Base-by-base conservation (phyloP, 1,140 invertebrate genomes). In the Tribolium madens region DNA sequence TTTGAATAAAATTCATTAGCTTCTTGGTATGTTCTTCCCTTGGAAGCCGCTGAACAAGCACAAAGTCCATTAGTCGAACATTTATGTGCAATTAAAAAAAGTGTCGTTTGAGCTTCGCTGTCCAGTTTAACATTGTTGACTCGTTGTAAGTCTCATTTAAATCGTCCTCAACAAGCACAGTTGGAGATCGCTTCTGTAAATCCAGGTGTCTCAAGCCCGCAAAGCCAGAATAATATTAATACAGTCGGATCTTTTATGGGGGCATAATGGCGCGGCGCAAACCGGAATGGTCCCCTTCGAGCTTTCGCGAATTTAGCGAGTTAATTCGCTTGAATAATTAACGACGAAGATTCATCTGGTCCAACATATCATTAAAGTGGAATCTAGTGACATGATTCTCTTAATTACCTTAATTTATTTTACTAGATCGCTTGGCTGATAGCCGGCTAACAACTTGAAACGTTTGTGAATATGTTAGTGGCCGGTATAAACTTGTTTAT, bases 401-500 rank as follows among this genome's bases (percentile, higher is more conserved):
- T 85, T 84, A 84, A 84, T 84, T 83, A 85, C 81, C 80, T 82
- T 83, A 85, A 85, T 84, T 84, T 85, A 85, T 84, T 83, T 82
- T 78, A 76, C 78, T 76, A 82, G 83, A 84, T 84, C 76, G 78
- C 68, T 77, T 26, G 73, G 75, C 36, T 70, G 79, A 80, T 80
- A 80, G 78, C 75, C 69, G 70, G 76, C 73, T 80, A 79, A 78
- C 79, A 80, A 78, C 75, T 80, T 64, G 57, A 64, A 26, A 64
- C 57, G 57, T 64, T 80, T 80, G 76, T 80, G 79, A 80, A 80
- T 80, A 80, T 76, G 74, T 78, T 78, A 80, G 79, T 79, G 72
- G 73, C 73, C 64, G 18, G 71, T 79, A 79, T 81, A 81, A 81
- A 81, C 80, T 80, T 81, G 80, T 81, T 78, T 76, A 76, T 76